These are phyloP conservation scores for Spondyliosoma cantharus DNA, from an alignment of 2,797 vertebrate genomes.

Conservation along the genomic window DNA sequence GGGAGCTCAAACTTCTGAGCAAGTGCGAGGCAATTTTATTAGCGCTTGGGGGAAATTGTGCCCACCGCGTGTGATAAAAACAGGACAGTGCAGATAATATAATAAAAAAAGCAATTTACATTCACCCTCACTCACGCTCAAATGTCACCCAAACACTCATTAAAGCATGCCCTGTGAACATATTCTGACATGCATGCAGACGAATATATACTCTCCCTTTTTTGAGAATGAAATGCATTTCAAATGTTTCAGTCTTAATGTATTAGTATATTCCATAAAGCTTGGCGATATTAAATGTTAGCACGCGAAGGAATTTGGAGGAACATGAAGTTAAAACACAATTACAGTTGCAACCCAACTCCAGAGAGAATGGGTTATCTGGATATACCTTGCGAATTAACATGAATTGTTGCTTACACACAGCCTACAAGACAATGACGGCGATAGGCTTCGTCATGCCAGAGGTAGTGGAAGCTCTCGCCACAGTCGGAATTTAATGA, in stretches of 20 bases:
- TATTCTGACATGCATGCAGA: slow-evolving; percentile 47
- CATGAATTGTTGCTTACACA: not conserved
- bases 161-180: slow-evolving; percentile 45
- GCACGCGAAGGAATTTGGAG: slow-evolving; percentile 3
- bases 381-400: not conserved
- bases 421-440: not conserved
- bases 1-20: slow-evolving; percentile 41
- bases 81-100: slow-evolving; percentile 61
- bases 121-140: slow-evolving; percentile 58
- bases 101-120: slow-evolving; percentile 68
- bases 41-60: slow-evolving; percentile 63
- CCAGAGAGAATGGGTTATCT: not conserved
- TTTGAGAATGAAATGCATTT: slow-evolving; percentile 31
- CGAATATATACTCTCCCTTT: slow-evolving; percentile 17
- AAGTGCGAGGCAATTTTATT: slow-evolving; percentile 60
- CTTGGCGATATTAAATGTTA: slow-evolving; percentile 21
- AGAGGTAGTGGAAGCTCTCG: not conserved
- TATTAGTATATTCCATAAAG: slow-evolving; percentile 10
- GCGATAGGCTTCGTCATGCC: not conserved
- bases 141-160: slow-evolving; percentile 62
- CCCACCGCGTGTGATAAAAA: slow-evolving; percentile 68
- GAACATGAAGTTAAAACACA: not conserved
- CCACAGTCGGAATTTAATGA: slow-evolving; percentile 9
- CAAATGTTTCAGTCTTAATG: slow-evolving; percentile 10
- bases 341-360: not conserved